Base-by-base conservation (phyloP, 2,888 invertebrate genomes). In the Plebejus argus region DNA sequence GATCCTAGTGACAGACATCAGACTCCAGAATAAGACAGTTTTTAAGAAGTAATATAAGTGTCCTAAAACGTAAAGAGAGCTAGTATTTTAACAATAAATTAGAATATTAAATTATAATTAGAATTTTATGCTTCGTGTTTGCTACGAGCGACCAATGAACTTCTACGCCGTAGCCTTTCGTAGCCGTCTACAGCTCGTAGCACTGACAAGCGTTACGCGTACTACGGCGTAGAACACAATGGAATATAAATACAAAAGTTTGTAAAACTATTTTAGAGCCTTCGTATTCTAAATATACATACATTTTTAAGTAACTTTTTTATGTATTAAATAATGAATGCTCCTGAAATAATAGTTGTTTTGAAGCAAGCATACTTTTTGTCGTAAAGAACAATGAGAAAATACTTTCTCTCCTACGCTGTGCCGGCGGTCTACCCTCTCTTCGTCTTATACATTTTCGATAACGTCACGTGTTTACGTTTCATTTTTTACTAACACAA, bases 191-290 rank as follows among this genome's bases (percentile, higher is more conserved):
- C 23, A 1, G 20, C 61, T 61, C 61, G 61, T 23, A 61, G 61
- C 61, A 61, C 61, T 20, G 61, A 61, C 23, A 61, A 61, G 10
- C 61, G 61, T 23, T 61, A 61, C 23, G 61, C 61, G 61, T 23
- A 23, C 23, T 20, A 61, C 61, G 23, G 23, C 23, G 23, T 61
- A 61, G 61, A 23, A 10, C 18, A 61, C 23, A 61, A 61, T 23
- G 23, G 61, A 61, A 61, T 12, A 61, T 23, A 23, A 20, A 61
- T 61, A 61, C 23, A 61, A 61, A 20, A 61, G 61, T 61, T 23
- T 23, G 23, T 23, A 23, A 61, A 23, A 23, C 61, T 61, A 61
- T 12, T 61, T 20, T 58, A 58, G 58, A 20, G 61, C 3, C 4
- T 20, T 8, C 23, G 61, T 23, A 23, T 20, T 8, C 20, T 58